These are phyloP conservation scores for Rhinichthys klamathensis DNA, from an alignment of 2,113 vertebrate species.

Conservation along the genomic window DNA sequence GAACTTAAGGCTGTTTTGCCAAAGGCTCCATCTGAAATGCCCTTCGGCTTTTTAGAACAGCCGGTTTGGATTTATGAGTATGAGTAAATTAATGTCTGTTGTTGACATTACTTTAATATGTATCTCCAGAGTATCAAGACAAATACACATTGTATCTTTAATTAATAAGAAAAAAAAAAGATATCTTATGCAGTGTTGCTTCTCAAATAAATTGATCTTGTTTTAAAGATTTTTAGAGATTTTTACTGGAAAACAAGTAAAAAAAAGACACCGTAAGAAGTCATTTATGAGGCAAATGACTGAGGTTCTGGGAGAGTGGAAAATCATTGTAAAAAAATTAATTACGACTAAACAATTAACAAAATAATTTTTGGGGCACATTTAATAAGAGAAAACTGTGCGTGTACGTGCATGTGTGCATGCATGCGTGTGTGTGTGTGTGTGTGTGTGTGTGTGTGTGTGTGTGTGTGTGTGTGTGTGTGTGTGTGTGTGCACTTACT, in stretches of 20 bases:
- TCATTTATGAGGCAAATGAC: background rate
- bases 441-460: too few relatives aligned
- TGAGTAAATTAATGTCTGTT: background rate
- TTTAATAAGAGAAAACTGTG: too few relatives aligned
- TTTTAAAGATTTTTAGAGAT: background rate
- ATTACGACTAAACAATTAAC: too few relatives aligned
- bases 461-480: too few relatives aligned
- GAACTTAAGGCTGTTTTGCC: background rate
- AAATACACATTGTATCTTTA: too few relatives aligned
- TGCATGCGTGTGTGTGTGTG: too few relatives aligned
- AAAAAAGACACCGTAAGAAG: background rate
- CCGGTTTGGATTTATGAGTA: background rate
- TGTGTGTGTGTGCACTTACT: too few relatives aligned
- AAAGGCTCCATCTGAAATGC: background rate
- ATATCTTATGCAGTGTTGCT: background rate
- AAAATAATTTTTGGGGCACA: too few relatives aligned
- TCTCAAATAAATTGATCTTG: background rate
- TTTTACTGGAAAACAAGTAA: background rate
- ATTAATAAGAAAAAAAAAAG: too few relatives aligned
- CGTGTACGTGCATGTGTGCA: too few relatives aligned
- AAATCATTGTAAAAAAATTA: background rate
- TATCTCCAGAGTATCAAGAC: too few relatives aligned
- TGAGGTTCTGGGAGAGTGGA: background rate
- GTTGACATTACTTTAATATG: background rate
- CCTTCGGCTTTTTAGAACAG: background rate